These are phyloP conservation scores for Hirtodrosophila alboralis DNA, from an alignment of 2,888 invertebrate genomes.

Conservation along the genomic window DNA sequence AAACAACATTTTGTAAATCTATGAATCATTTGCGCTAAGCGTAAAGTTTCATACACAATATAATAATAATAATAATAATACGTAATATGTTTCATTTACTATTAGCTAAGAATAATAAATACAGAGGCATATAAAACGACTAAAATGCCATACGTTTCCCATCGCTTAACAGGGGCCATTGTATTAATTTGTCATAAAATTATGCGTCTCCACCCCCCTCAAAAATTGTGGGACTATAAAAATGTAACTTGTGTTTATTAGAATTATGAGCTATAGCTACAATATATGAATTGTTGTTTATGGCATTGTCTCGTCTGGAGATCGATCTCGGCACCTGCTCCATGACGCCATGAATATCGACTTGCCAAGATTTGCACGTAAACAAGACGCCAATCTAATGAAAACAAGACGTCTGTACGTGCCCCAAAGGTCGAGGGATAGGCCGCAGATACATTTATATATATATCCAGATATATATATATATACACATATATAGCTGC, in stretches of 20 bases:
- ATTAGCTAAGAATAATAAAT: constrained; percentile 69
- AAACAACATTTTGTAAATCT: constrained; percentile 57
- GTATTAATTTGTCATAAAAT: constrained; percentile 78
- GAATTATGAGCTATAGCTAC: constrained; percentile 1
- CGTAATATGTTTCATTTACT: constrained; percentile 65
- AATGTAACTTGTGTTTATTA: constrained; percentile 34
- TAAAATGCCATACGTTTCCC: constrained; percentile 50
- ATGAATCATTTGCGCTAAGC: constrained; percentile 64
- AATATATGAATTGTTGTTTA: constrained; percentile 6
- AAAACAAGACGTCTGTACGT: not conserved
- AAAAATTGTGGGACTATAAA: constrained; percentile 37
- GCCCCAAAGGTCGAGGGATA: constrained; percentile 55
- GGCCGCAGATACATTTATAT: not conserved
- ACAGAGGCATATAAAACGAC: constrained; percentile 66
- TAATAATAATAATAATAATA: constrained; percentile 67
- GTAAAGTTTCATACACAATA: constrained; percentile 29
- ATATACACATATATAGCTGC: constrained; percentile 4
- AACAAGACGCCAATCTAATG: constrained; percentile 33
- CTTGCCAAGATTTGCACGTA: constrained; percentile 21
- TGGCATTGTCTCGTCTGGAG: not conserved
- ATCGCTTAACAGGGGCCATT: constrained; percentile 44
- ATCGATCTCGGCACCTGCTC: constrained; percentile 52
- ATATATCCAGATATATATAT: constrained; percentile 1
- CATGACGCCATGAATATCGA: constrained; percentile 21
- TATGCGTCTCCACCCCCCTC: constrained; percentile 63